Base-by-base conservation (phyloP, 2,888 invertebrate species). In the Octonoba sinensis region DNA sequence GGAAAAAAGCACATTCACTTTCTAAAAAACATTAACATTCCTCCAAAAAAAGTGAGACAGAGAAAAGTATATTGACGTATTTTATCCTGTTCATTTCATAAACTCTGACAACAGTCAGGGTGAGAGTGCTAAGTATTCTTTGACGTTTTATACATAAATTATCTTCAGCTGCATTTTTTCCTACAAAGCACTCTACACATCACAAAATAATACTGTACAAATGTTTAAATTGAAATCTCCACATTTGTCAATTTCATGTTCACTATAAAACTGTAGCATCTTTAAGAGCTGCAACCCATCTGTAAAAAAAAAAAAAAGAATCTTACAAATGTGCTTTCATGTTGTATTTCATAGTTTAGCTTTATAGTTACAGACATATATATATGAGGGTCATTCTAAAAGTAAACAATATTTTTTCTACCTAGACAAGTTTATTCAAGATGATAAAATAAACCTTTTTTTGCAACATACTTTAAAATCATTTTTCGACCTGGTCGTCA, bases 211-310 rank as follows among this genome's bases (percentile, higher is more conserved):
- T 59, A 24, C 59, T 59, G 24, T 59, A 20, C 22, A 27, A 59
- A 36, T 36, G 3, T 36, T 36, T 65, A 77, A 77, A 51, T 44
- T n/a, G 51, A 65, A 49, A 47, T 22, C 74, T 76, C 69, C 69
- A 76, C 69, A 76, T 54, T 60, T 62, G 6, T 54, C 51, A 64
- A n/a, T 46, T 62, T 16, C n/a, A 62, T 15, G 36, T 67, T 82
- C 72, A 84, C 57, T 84, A 82, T 16, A 84, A 75, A 24, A 84
- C 79, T 18, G 84, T 82, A 46, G 85, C 85, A 59, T 78, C 76
- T 65, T 83, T 79, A 47, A 85, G 64, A 49, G 85, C 83, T 75
- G 82, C 67, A 44, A 84, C 71, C 83, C 84, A 85, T 51, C 84
- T 84, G 47, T 49, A 20, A 47, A 3, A 51, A 62, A 51, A 60